Evolutionary conservation across 2,888 invertebrate genomes (phyloP).

Genomic region (Tanypteryx hageni): DNA sequence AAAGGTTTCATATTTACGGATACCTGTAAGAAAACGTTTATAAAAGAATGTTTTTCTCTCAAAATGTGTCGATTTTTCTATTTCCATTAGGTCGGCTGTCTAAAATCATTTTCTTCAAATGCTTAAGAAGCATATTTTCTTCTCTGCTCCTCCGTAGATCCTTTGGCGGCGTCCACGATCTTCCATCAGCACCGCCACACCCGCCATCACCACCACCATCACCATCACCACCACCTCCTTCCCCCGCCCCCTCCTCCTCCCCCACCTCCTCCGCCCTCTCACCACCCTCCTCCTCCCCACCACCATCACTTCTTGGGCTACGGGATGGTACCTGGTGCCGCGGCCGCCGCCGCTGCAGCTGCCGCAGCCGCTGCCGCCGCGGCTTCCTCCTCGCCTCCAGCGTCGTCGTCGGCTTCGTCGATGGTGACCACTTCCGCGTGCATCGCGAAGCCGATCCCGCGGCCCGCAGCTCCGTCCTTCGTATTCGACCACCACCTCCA

Average conservation of each 20-base stretch:
- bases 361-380: constrained; percentile 68
- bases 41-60: neutral
- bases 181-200: constrained; percentile 17
- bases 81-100: neutral
- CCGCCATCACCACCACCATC: constrained; percentile 9
- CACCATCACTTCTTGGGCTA: neutral
- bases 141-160: neutral
- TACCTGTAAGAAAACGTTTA: neutral
- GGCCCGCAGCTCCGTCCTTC: constrained; percentile 78
- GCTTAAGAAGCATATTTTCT: neutral
- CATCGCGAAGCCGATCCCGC: constrained; percentile 91
- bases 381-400: constrained; percentile 67
- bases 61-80: no score
- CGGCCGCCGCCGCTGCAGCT: constrained; percentile 70
- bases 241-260: neutral
- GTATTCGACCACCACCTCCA: constrained; percentile 86
- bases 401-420: constrained; percentile 31
- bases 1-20: no score
- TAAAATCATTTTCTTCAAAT: neutral
- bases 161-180: neutral
- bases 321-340: constrained; percentile 69
- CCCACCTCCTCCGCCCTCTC: neutral
- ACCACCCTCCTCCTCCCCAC: neutral
- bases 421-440: constrained; percentile 25
- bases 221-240: neutral